Percentiles rank a stretch among this genome's conserved stretches.
phyloP scores from a whole-genome alignment of 1,140 invertebrate species.

The Ips nitidus region DNA sequence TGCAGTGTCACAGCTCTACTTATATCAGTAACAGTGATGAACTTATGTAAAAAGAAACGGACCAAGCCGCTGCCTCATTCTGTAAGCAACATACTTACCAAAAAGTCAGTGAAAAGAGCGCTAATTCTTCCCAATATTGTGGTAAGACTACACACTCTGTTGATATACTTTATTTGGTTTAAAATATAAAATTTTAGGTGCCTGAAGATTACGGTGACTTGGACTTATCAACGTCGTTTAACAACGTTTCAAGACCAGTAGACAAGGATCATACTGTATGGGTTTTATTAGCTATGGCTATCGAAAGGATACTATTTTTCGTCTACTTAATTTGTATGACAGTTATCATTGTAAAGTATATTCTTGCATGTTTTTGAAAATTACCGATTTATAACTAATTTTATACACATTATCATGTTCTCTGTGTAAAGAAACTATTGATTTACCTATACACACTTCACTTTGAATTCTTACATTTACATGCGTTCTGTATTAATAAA shows the following conservation, averaged over 20 bases:
- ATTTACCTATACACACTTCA: neutral
- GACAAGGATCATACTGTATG: constrained; percentile 41
- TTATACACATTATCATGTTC: too few relatives aligned
- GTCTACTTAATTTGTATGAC: constrained; percentile 30
- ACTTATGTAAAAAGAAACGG: constrained; percentile 41
- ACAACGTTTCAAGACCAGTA: constrained; percentile 26
- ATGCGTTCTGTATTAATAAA: too few relatives aligned
- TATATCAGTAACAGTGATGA: constrained; percentile 44
- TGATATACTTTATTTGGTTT: neutral
- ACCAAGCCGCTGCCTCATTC: constrained; percentile 37
- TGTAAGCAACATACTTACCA: constrained; percentile 40
- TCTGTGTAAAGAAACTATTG: neutral
- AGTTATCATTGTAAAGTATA: constrained; percentile 22
- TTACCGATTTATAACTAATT: too few relatives aligned
- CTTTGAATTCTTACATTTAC: neutral
- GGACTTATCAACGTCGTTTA: constrained; percentile 24
- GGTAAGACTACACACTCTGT: constrained; percentile 2
- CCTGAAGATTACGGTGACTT: constrained; percentile 45
- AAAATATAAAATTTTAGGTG: constrained; percentile 33
- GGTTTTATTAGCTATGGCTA: constrained; percentile 41
- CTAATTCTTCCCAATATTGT: constrained; percentile 39
- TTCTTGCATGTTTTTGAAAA: constrained; percentile 21
- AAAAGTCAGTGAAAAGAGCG: constrained; percentile 35
- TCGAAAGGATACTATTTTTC: constrained; percentile 46
- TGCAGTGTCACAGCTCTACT: constrained; percentile 39